Conservation (phyloP, 2,888 invertebrate genomes). For the Leptura quadrifasciata region DNA sequence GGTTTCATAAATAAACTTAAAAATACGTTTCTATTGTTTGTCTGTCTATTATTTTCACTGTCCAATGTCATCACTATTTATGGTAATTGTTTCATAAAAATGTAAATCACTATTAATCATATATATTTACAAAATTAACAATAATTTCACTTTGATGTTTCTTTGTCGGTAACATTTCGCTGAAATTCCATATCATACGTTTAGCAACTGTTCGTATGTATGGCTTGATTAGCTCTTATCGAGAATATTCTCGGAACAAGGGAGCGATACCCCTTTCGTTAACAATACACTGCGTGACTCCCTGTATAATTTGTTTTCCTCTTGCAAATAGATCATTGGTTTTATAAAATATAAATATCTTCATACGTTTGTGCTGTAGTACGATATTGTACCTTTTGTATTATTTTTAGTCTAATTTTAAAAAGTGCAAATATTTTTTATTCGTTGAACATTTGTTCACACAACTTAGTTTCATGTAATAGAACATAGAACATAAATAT, state of each 20-base stretch:
- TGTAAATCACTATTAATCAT: constrained; percentile 28
- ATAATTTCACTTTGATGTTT: constrained; percentile 27
- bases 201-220: constrained; percentile 23
- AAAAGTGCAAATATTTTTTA: no score
- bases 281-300: not conserved
- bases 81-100: constrained; percentile 6
- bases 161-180: constrained; percentile 32
- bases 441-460: no score
- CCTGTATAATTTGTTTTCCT: not conserved
- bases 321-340: no score
- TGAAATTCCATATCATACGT: constrained; percentile 26
- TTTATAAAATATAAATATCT: no score
- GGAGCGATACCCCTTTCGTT: constrained; percentile 34
- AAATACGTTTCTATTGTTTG: not conserved
- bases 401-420: no score
- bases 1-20: not conserved
- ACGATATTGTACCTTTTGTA: no score
- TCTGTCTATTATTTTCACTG: not conserved
- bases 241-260: constrained; percentile 29
- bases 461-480: no score
- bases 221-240: constrained; percentile 16
- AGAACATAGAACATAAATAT: no score
- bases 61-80: constrained; percentile 17
- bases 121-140: constrained; percentile 38
- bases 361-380: no score